Evolutionary conservation across 2,797 vertebrate genomes (phyloP).

Genomic region (Lophotriccus pileatus): DNA sequence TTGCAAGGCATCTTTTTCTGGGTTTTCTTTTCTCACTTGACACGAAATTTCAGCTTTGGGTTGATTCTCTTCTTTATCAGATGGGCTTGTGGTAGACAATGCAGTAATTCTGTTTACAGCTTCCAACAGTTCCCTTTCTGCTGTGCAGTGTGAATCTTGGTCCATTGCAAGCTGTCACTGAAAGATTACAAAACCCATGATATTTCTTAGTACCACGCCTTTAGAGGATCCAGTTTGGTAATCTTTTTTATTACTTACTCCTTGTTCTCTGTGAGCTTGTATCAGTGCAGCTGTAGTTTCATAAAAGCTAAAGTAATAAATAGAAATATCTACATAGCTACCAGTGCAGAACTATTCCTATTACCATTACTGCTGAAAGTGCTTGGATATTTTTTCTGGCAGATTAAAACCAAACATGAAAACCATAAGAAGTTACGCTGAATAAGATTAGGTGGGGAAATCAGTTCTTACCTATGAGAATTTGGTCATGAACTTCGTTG

Average conservation of each 20-base stretch:
- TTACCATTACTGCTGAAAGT: neutral
- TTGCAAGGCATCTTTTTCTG: neutral
- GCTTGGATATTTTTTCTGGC: neutral
- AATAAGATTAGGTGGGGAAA: neutral
- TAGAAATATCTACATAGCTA: neutral
- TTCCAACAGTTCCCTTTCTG: neutral
- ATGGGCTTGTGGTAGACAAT: neutral
- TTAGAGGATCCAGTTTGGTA: neutral
- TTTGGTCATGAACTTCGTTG: neutral
- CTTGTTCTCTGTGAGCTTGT: neutral
- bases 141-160: neutral
- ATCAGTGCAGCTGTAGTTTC: neutral
- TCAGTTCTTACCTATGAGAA: neutral
- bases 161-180: conserved; percentile 42
- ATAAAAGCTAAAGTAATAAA: neutral
- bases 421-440: neutral
- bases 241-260: neutral
- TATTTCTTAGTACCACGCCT: neutral
- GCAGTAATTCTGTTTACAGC: neutral
- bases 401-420: neutral
- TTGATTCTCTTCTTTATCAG: neutral
- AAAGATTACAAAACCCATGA: neutral
- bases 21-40: conserved; percentile 1
- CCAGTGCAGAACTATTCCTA: neutral
- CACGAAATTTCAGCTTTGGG: neutral